phyloP scores from a whole-genome alignment of 2,888 invertebrate genomes.

The Cacoxenus indagator region DNA sequence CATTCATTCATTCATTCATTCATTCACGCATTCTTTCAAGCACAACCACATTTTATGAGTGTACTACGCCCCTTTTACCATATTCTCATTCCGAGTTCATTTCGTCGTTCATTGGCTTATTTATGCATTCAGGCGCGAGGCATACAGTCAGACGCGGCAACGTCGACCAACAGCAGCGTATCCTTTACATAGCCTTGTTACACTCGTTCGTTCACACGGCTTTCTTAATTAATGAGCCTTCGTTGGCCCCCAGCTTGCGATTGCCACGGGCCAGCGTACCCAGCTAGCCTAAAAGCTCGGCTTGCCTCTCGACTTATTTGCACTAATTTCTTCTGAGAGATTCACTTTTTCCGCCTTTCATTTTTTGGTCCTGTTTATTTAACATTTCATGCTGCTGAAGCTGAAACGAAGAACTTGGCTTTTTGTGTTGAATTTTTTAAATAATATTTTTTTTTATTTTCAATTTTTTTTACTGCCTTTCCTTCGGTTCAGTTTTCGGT shows the following conservation, averaged over 20 bases:
- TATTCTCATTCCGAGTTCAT: background rate
- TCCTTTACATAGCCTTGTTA: background rate
- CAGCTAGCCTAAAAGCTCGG: background rate
- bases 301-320: conserved; percentile 46
- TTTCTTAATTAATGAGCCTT: conserved; percentile 61
- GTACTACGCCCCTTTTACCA: background rate
- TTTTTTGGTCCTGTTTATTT: conserved; percentile 48
- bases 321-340: conserved; percentile 49
- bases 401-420: conserved; percentile 49
- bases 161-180: background rate
- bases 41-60: background rate
- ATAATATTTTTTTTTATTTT: conserved; percentile 25
- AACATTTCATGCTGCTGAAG: conserved; percentile 41
- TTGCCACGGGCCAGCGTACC: conserved; percentile 26
- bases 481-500: conserved; percentile 14
- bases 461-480: conserved; percentile 23
- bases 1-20: conserved; percentile 37
- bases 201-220: conserved; percentile 19
- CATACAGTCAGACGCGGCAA: conserved; percentile 1
- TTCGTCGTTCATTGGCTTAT: conserved; percentile 7
- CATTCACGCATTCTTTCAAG: conserved; percentile 39
- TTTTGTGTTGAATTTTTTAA: conserved; percentile 46
- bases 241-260: background rate
- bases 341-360: background rate
- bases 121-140: conserved; percentile 1